Evolutionary conservation across 2,113 vertebrate genomes (phyloP).

Genomic region (Dasyprocta punctata): DNA sequence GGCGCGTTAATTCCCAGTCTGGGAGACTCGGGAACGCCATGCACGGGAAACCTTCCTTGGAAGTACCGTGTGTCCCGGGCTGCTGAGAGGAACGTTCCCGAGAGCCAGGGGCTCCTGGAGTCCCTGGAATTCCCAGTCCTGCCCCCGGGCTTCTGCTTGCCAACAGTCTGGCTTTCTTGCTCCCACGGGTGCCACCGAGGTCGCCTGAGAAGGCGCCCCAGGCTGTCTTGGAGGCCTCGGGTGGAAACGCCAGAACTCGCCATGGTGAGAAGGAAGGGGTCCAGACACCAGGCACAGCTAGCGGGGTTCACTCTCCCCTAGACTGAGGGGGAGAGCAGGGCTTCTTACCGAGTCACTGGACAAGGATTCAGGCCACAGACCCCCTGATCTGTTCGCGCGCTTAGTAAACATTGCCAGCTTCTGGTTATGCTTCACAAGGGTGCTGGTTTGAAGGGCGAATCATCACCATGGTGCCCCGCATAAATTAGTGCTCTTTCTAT

Average conservation of each 20-base stretch:
- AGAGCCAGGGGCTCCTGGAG: neutral
- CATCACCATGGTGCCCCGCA: neutral
- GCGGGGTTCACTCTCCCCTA: neutral
- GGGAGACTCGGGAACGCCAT: neutral
- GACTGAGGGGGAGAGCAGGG: neutral
- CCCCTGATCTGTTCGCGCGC: neutral
- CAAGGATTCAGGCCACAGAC: neutral
- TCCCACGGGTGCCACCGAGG: neutral
- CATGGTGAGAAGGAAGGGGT: no score
- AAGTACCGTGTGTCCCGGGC: neutral
- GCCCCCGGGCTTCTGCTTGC: neutral
- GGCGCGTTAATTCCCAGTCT: neutral
- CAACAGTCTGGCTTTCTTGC: neutral
- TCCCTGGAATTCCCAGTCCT: neutral
- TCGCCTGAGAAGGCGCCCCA: neutral
- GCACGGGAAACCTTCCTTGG: neutral
- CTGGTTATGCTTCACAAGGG: accelerated
- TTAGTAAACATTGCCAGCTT: neutral
- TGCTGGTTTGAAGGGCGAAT: neutral
- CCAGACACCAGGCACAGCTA: neutral
- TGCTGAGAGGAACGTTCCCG: neutral
- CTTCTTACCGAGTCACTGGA: neutral
- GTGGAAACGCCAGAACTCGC: neutral
- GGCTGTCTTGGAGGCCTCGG: neutral
- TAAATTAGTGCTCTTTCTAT: neutral